Conservation (phyloP, 2,888 invertebrate genomes). For the Parnassius smintheus region DNA sequence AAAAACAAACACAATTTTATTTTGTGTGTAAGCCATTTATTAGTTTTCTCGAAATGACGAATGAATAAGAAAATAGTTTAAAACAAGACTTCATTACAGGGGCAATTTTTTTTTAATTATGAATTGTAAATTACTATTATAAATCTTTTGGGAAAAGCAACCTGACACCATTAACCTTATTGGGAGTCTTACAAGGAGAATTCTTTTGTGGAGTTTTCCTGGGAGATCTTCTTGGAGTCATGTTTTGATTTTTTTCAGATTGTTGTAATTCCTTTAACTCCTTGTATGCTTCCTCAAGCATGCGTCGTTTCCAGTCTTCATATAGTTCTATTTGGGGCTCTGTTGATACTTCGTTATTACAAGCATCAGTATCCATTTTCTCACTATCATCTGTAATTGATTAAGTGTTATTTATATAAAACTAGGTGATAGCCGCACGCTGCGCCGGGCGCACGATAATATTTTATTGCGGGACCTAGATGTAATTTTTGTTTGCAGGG, state of each 20-base stretch:
- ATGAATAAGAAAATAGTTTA: too few relatives aligned
- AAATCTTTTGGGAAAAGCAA: slow-evolving; percentile 56
- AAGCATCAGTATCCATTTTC: slow-evolving; percentile 49
- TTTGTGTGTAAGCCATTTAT: too few relatives aligned
- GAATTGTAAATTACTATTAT: slow-evolving; percentile 31
- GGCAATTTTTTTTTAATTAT: too few relatives aligned
- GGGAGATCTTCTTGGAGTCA: slow-evolving; percentile 55
- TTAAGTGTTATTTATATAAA: background rate
- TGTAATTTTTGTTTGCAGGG: too few relatives aligned
- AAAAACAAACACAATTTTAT: too few relatives aligned
- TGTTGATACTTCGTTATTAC: slow-evolving; percentile 38
- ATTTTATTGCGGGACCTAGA: too few relatives aligned
- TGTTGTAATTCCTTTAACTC: slow-evolving; percentile 49
- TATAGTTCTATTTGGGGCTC: slow-evolving; percentile 77
- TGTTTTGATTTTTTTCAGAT: slow-evolving; percentile 29
- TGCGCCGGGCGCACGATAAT: too few relatives aligned
- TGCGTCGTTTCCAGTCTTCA: slow-evolving; percentile 82
- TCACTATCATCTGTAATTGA: slow-evolving; percentile 42
- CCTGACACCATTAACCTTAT: slow-evolving; percentile 50
- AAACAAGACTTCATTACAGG: too few relatives aligned
- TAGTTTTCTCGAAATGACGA: too few relatives aligned
- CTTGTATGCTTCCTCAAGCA: slow-evolving; percentile 73
- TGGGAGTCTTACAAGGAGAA: slow-evolving; percentile 58
- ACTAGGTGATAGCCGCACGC: too few relatives aligned
- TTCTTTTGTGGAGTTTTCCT: slow-evolving; percentile 60